Evolutionary conservation across 30 jellyfish, hydroid and myxozoan species (phyloP), one percentile per base, ranked within the genome.

Genomic region (Pseudorhiza aurosa): DNA sequence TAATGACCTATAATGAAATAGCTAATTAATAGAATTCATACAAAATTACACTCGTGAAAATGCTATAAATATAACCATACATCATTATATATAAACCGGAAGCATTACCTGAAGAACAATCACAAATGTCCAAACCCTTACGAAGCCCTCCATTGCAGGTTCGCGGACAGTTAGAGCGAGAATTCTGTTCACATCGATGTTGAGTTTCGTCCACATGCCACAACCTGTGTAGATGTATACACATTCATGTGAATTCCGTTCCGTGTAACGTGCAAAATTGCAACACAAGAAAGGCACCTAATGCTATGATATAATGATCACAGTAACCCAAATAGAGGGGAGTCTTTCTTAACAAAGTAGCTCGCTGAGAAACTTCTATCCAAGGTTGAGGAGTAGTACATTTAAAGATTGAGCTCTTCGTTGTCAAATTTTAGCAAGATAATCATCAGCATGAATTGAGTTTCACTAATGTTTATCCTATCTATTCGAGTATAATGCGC

Each of bases 121-220:
- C 72, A 93, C 73, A 62, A 93, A 93, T 2, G 96, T 93, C 97
- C 96, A 93, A 64, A 93, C 88, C 75, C 99, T 64, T 17, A 87
- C 76, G 39, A 93, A 85, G 15, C 99, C 99, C 75, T 93, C 99
- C 82, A 79, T 58, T 26, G 85, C 96, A 0, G 99, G 99, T 31
- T 96, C 75, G 27, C 87, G 88, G 14, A 32, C 64, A 21, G 93
- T 65, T 7, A 85, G 74, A 1, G 88, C 65, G 17, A 86, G 84
- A 14, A 65, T 64, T 31, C 59, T 26, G 65, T 86, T 95, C 36
- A 86, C 75, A 0, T 19, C 30, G 19, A 37, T 46, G 49, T 75
- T 43, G 62, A 67, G 73, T 5, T 45, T 59, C 17, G 99, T 79
- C 99, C 99, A 93, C 36, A 79, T 58, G 19, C 96, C 97, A 74